phyloP scores from a whole-genome alignment of 1,140 invertebrate species.

The Babylonia areolata region DNA sequence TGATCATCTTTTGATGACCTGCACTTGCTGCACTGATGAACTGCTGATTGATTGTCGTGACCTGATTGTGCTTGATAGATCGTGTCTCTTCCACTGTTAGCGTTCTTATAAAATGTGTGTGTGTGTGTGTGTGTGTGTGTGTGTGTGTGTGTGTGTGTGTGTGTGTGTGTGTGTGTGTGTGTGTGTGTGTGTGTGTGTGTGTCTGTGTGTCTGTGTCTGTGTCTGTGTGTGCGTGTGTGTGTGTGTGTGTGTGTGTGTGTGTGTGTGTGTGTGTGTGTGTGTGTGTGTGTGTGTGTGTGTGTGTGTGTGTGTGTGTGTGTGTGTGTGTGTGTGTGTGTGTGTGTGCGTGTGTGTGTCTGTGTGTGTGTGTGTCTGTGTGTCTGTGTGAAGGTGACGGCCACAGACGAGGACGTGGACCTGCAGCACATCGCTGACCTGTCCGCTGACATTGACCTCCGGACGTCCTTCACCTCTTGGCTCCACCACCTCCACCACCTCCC shows the following conservation, averaged over 20 bases:
- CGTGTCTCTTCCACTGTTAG: too few relatives aligned
- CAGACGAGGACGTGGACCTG: too few relatives aligned
- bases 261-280: neutral
- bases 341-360: conserved; percentile 1
- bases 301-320: conserved; percentile 11
- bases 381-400: neutral
- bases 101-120: neutral
- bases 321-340: conserved; percentile 11
- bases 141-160: conserved; percentile 11
- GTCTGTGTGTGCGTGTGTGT: neutral
- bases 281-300: conserved; percentile 6
- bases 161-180: conserved; percentile 11
- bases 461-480: too few relatives aligned
- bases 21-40: too few relatives aligned
- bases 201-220: neutral
- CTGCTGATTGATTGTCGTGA: too few relatives aligned
- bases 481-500: too few relatives aligned
- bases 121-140: neutral
- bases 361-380: conserved; percentile 5
- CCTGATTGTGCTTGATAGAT: too few relatives aligned
- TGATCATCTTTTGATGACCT: too few relatives aligned
- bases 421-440: too few relatives aligned
- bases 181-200: neutral
- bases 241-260: conserved; percentile 7
- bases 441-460: too few relatives aligned